phyloP scores from a whole-genome alignment of 2,888 invertebrate species.

The Acanthoscelides obtectus region DNA sequence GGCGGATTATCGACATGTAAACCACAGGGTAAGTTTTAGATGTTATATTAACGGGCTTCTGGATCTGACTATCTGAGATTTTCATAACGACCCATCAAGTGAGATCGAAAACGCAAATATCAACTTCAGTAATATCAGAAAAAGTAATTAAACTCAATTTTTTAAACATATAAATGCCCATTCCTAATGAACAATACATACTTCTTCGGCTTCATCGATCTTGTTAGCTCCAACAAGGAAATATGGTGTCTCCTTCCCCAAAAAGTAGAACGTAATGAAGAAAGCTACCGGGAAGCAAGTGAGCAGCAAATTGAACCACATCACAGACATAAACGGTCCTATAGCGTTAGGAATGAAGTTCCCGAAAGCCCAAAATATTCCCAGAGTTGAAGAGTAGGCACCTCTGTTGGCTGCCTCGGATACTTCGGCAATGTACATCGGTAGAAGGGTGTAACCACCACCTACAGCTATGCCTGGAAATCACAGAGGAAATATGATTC shows the following conservation, averaged over 20 bases:
- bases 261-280: constrained; percentile 52
- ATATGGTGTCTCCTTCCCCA: constrained; percentile 78
- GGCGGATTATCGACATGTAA: too few relatives aligned
- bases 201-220: constrained; percentile 52
- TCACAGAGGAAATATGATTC: constrained; percentile 23
- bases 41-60: too few relatives aligned
- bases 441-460: constrained; percentile 66
- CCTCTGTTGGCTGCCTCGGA: constrained; percentile 73
- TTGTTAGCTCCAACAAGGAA: constrained; percentile 58
- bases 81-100: too few relatives aligned
- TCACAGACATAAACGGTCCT: constrained; percentile 67
- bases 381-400: constrained; percentile 60
- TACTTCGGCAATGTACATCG: constrained; percentile 84
- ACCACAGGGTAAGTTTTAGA: too few relatives aligned
- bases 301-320: constrained; percentile 52
- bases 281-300: constrained; percentile 51
- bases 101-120: too few relatives aligned
- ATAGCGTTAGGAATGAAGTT: constrained; percentile 63
- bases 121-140: too few relatives aligned
- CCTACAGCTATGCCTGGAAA: constrained; percentile 61
- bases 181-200: neutral
- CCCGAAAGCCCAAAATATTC: constrained; percentile 65
- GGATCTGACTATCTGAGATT: too few relatives aligned
- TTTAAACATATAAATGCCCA: too few relatives aligned
- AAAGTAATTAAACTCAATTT: too few relatives aligned